Evolutionary conservation across 2,113 vertebrate genomes (phyloP).

Genomic region (Coryphaenoides rupestris): DNA sequence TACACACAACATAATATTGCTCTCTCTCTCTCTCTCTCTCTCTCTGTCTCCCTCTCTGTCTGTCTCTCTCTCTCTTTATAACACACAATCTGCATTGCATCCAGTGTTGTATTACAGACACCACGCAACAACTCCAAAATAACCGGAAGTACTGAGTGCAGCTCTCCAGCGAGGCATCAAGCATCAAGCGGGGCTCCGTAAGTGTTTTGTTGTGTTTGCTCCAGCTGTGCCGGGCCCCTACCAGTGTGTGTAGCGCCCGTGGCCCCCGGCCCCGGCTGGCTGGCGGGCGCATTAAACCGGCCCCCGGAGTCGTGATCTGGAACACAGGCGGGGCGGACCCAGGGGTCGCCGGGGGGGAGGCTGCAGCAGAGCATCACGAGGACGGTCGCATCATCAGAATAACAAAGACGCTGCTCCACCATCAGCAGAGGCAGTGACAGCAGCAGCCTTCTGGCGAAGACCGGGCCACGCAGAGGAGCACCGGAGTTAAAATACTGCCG

Average conservation of each 20-base stretch:
- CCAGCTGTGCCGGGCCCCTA: not conserved
- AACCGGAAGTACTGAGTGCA: not conserved
- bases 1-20: too few species aligned
- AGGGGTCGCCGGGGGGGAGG: not conserved
- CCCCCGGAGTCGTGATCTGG: not conserved
- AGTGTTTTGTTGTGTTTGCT: not conserved
- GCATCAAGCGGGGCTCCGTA: not conserved
- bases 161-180: not conserved
- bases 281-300: not conserved
- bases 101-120: too few species aligned
- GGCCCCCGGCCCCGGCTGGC: not conserved
- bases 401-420: not conserved
- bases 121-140: too few species aligned
- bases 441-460: too few species aligned
- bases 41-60: too few species aligned
- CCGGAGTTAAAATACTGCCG: too few species aligned
- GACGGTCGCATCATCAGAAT: not conserved
- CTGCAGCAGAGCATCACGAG: not conserved
- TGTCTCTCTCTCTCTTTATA: too few species aligned
- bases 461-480: too few species aligned
- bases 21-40: too few species aligned
- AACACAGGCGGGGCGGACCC: not conserved
- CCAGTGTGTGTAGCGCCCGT: not conserved
- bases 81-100: too few species aligned
- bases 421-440: too few species aligned